These are phyloP conservation scores for Haliclona indistincta DNA, from an alignment of 37 sponge, comb jelly and placozoan species.

Conservation along the genomic window DNA sequence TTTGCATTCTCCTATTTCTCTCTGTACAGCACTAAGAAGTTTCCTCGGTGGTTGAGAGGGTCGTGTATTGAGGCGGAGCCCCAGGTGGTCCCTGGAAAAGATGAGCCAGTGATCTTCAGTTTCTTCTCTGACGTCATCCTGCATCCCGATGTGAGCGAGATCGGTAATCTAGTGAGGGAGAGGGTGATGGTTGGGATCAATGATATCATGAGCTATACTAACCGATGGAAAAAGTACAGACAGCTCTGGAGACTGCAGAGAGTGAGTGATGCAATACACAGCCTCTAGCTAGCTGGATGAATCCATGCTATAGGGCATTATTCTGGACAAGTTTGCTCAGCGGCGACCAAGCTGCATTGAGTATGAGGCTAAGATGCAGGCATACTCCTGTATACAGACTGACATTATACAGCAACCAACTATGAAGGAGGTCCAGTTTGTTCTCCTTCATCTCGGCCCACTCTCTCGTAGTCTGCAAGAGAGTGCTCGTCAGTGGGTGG, in stretches of 20 bases:
- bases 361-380: constrained; percentile 90
- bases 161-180: constrained; percentile 52
- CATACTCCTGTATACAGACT: constrained; percentile 57
- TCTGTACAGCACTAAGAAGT: constrained; percentile 78
- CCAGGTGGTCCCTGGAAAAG: constrained; percentile 78
- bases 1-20: neutral
- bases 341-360: constrained; percentile 73
- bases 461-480: constrained; percentile 76
- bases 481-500: constrained; percentile 91
- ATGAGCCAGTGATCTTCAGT: constrained; percentile 89
- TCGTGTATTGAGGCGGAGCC: constrained; percentile 89
- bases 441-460: constrained; percentile 84
- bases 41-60: constrained; percentile 92
- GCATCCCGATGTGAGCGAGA: constrained; percentile 68
- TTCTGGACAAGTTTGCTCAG: constrained; percentile 90
- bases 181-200: constrained; percentile 54
- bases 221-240: constrained; percentile 84
- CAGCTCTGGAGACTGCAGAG: constrained; percentile 90
- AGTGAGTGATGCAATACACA: constrained; percentile 15
- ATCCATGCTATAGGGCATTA: constrained; percentile 53
- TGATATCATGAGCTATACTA: constrained; percentile 33
- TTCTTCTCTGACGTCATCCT: constrained; percentile 87
- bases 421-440: constrained; percentile 65
- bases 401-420: constrained; percentile 68
- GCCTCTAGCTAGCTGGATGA: neutral